Conservation (phyloP, 2,797 vertebrate genomes). For the Halcyon chelicuti region DNA sequence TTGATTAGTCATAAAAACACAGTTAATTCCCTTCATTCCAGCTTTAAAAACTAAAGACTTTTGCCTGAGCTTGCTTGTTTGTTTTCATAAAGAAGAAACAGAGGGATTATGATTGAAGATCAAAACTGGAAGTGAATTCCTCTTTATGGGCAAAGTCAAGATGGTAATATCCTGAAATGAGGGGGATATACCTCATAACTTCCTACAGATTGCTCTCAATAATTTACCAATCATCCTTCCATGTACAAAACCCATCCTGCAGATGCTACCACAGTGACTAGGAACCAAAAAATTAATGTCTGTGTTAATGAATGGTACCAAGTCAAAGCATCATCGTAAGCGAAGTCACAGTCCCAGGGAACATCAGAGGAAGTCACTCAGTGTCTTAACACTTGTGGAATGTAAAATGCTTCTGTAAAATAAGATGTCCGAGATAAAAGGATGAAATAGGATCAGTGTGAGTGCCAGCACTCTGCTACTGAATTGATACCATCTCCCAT, state of each 20-base stretch:
- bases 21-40: background rate
- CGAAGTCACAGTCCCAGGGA: background rate
- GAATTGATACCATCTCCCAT: background rate
- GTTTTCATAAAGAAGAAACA: background rate
- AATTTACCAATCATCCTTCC: background rate
- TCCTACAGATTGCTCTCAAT: background rate
- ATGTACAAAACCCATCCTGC: accelerated
- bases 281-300: background rate
- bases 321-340: accelerated
- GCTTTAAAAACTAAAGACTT: background rate
- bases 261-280: background rate
- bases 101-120: background rate
- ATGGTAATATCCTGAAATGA: background rate
- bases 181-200: background rate
- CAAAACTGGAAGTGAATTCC: background rate
- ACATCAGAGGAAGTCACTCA: background rate
- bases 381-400: background rate
- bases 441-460: background rate
- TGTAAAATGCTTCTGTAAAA: background rate
- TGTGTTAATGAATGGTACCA: accelerated
- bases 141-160: background rate
- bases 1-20: background rate
- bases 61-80: background rate
- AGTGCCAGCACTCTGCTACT: background rate
- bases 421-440: background rate